Evolutionary conservation across 2,797 vertebrate genomes (phyloP), one percentile per base, ranked within the genome.

Genomic region (Cheirogaleus major): DNA sequence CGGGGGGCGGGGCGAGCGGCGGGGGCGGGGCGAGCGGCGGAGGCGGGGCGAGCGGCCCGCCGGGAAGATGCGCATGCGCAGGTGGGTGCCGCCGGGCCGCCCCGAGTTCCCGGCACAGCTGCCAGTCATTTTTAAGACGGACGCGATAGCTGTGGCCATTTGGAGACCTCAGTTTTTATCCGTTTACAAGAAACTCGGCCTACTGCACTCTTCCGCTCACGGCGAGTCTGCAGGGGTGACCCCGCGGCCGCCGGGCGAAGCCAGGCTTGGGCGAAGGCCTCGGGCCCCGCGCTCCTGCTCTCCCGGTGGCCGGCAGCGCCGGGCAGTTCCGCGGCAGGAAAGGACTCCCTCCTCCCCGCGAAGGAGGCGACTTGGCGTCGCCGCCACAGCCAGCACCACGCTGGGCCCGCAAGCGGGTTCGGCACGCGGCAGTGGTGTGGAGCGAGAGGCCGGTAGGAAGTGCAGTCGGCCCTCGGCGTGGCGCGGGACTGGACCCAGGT

Each of bases 21-120:
- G 5, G 20, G 55, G 55, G 55, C 55, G 55, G 55, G 55, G 55
- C 55, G 22, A 23, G 18, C 18, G 55, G 55, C 2, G 4, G 52
- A 18, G 52, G 55, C 55, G 55, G 55, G 57, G 27, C 13, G 59
- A 13, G 13, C 5, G 12, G 27, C 59, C 5, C 59, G 27, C 27
- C 12, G 4, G 27, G 59, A 30, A 61, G 59, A 30, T 7, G 59
- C 27, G 59, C 59, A 30, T 15, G 12, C 12, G 59, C 59, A 14
- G 14, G 13, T 1, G 5, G 27, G 12, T 15, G 13, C 13, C 2
- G 27, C 27, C 13, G 27, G 27, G 5, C 4, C 0, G 59, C 12
- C 27, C 5, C 5, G 27, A 32, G 61, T 63, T 63, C 14, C 73
- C 30, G 6, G 45, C 5, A 48, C 45, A n/a, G 73, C 13, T 27